phyloP scores from a whole-genome alignment of 2,797 vertebrate genomes.

The Centropyge bicolor region DNA sequence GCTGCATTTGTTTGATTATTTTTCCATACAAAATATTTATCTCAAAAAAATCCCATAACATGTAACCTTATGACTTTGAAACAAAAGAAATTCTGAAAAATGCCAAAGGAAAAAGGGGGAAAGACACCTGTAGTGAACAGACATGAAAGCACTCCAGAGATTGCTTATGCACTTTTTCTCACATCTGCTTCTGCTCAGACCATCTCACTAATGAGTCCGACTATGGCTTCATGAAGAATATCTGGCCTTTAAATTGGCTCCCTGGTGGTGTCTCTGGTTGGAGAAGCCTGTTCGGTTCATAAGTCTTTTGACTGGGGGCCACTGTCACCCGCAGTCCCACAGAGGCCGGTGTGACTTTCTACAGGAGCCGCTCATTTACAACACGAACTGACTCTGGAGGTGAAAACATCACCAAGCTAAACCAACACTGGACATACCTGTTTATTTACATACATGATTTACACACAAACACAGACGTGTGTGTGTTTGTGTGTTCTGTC shows the following conservation, averaged over 20 bases:
- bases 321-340: constrained; percentile 46
- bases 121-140: constrained; percentile 1
- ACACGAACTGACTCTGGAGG: constrained; percentile 16
- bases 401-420: constrained; percentile 10
- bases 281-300: constrained; percentile 42
- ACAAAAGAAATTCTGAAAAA: constrained; percentile 60
- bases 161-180: constrained; percentile 24
- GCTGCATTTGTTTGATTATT: constrained; percentile 37
- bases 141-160: constrained; percentile 21
- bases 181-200: constrained; percentile 20
- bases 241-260: constrained; percentile 68
- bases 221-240: constrained; percentile 52
- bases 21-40: constrained; percentile 59
- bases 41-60: constrained; percentile 65
- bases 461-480: no score
- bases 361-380: constrained; percentile 33
- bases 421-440: background rate
- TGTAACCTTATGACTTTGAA: constrained; percentile 49
- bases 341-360: constrained; percentile 23
- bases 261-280: constrained; percentile 49
- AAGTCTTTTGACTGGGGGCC: constrained; percentile 39
- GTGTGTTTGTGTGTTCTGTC: no score
- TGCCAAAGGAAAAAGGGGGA: background rate
- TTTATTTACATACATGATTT: no score
- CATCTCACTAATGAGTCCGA: constrained; percentile 38